Evolutionary conservation across 2,797 vertebrate species (phyloP).

Genomic region (Acrossocheilus fasciatus): DNA sequence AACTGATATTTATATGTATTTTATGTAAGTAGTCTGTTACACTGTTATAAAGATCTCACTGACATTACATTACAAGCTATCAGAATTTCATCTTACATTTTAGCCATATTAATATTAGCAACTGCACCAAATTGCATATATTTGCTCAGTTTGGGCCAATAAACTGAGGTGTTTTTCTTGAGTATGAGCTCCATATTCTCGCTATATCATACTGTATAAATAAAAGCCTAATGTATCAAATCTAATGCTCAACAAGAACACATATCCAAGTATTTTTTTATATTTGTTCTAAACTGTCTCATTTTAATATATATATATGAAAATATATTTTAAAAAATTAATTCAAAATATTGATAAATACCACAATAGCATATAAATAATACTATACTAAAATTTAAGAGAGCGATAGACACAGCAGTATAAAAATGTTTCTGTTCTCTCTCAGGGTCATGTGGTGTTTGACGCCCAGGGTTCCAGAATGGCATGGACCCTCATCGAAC

Average conservation of each 20-base stretch:
- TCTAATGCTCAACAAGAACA: background rate
- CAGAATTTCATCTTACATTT: background rate
- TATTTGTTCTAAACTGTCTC: background rate
- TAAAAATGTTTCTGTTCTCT: conserved; percentile 41
- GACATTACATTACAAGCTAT: background rate
- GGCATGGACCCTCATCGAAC: conserved; percentile 97
- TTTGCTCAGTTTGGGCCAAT: background rate
- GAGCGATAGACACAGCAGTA: background rate
- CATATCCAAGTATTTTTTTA: background rate
- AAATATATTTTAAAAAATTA: background rate
- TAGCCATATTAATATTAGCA: background rate
- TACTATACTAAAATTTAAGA: background rate
- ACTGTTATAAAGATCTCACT: background rate
- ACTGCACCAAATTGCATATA: background rate
- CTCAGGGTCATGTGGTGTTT: conserved; percentile 94
- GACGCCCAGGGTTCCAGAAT: conserved; percentile 97
- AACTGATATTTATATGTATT: background rate
- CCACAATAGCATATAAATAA: background rate
- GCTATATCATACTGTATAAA: background rate
- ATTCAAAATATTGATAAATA: background rate
- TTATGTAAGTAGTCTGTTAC: background rate
- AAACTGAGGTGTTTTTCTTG: no score
- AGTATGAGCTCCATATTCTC: background rate
- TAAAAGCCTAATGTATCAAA: background rate
- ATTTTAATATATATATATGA: background rate